A percentile compares a stretch with the other conserved stretches of the same genome.
Conservation (phyloP, 1,140 invertebrate genomes). For the Gonatopus flavifemur region DNA sequence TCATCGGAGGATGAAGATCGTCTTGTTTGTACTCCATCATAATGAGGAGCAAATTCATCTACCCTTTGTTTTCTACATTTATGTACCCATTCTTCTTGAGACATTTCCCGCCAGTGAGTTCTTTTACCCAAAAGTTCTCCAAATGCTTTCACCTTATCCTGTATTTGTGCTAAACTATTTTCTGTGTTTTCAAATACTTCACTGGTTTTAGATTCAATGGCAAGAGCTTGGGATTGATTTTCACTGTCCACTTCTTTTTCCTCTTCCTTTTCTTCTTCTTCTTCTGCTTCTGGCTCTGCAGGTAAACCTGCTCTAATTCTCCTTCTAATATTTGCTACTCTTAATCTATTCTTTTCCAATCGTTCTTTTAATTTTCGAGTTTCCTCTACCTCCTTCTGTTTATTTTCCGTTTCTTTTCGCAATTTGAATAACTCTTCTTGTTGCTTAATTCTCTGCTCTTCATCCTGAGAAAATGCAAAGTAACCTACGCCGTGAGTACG, state of each 20-base stretch:
- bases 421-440: constrained; percentile 73
- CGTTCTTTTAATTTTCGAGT: constrained; percentile 67
- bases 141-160: constrained; percentile 50
- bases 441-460: constrained; percentile 72
- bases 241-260: too few species aligned
- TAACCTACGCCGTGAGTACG: constrained; percentile 86
- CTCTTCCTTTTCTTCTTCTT: constrained; percentile 49
- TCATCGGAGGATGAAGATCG: constrained; percentile 33
- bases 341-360: constrained; percentile 72
- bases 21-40: too few species aligned
- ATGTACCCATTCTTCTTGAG: constrained; percentile 79
- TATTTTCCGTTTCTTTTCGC: constrained; percentile 70
- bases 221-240: too few species aligned
- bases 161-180: constrained; percentile 25
- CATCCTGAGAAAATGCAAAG: constrained; percentile 84
- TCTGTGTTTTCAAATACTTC: constrained; percentile 2
- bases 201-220: too few species aligned
- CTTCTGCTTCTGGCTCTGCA: constrained; percentile 59
- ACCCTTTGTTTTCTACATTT: constrained; percentile 69
- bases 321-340: constrained; percentile 76
- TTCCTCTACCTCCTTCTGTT: constrained; percentile 67
- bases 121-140: constrained; percentile 47
- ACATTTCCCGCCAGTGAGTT: constrained; percentile 59
- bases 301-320: constrained; percentile 75
- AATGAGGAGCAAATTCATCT: constrained; percentile 69